These are phyloP conservation scores for Chaetura pelagica DNA, from an alignment of 2,113 vertebrate genomes.

Conservation along the genomic window DNA sequence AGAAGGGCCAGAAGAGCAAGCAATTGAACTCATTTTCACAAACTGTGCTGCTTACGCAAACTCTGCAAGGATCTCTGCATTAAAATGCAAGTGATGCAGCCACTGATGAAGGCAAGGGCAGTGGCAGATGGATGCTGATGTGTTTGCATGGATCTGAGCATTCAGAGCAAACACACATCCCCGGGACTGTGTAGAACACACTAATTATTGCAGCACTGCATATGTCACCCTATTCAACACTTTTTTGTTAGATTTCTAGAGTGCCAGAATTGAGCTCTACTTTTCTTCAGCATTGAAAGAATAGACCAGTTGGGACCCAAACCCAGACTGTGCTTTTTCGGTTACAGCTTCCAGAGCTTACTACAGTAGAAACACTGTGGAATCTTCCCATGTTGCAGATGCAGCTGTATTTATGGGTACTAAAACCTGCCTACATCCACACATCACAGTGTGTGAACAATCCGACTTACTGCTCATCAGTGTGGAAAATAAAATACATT, in stretches of 20 bases:
- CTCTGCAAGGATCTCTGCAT: background rate
- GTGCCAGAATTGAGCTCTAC: background rate
- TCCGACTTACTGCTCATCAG: conserved; percentile 5
- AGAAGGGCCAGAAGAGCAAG: background rate
- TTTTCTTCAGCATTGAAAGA: background rate
- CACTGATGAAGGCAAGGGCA: background rate
- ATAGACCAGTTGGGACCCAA: background rate
- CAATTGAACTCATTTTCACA: background rate
- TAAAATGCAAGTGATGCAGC: background rate
- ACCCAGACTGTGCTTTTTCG: background rate
- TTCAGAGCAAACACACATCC: background rate
- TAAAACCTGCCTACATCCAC: background rate
- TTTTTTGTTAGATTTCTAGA: background rate
- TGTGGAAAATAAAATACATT: conserved; percentile 35
- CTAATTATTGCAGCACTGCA: background rate
- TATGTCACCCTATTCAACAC: fast-evolving
- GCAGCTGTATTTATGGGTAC: background rate
- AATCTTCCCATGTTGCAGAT: conserved; percentile 2
- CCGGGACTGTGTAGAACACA: background rate
- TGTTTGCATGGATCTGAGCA: background rate
- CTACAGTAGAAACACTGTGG: background rate
- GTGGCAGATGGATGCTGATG: background rate
- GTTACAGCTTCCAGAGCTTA: background rate
- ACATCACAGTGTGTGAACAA: background rate
- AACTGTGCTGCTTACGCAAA: background rate